These are phyloP conservation scores for Protaetia brevitarsis DNA, from an alignment of 1,140 invertebrate species.

Conservation along the genomic window DNA sequence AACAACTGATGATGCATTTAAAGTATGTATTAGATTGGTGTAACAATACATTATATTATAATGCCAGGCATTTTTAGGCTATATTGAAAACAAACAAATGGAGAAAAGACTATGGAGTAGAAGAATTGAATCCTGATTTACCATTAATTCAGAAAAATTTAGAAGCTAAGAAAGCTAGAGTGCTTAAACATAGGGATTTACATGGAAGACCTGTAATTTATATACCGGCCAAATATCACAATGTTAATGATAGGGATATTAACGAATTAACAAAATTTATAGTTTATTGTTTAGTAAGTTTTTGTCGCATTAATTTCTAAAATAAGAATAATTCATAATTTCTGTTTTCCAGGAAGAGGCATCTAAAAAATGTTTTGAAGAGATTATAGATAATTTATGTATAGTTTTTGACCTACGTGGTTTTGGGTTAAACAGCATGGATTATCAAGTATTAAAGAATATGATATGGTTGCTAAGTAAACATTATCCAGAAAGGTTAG, in stretches of 20 bases:
- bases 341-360: conserved; percentile 76
- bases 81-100: conserved; percentile 76
- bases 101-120: conserved; percentile 67
- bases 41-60: conserved; percentile 28
- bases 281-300: conserved; percentile 67
- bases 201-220: conserved; percentile 69
- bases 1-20: conserved; percentile 67
- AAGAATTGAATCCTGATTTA: conserved; percentile 54
- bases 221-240: conserved; percentile 73
- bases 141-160: conserved; percentile 60
- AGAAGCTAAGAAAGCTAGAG: conserved; percentile 60
- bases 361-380: conserved; percentile 73
- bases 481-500: conserved; percentile 74
- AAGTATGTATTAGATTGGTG: conserved; percentile 52
- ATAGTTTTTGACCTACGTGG: conserved; percentile 73
- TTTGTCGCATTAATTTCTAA: too few species aligned
- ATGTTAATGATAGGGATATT: conserved; percentile 65
- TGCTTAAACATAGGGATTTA: conserved; percentile 68
- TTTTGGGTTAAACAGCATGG: conserved; percentile 71
- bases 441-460: conserved; percentile 74
- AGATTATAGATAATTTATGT: conserved; percentile 73
- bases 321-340: too few species aligned
- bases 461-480: conserved; percentile 70
- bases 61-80: conserved; percentile 53
- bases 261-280: conserved; percentile 73